Percentiles rank a stretch among this genome's conserved stretches.
Evolutionary conservation across 2,888 invertebrate genomes (phyloP).

Genomic region (Phoenoteleia sp.): DNA sequence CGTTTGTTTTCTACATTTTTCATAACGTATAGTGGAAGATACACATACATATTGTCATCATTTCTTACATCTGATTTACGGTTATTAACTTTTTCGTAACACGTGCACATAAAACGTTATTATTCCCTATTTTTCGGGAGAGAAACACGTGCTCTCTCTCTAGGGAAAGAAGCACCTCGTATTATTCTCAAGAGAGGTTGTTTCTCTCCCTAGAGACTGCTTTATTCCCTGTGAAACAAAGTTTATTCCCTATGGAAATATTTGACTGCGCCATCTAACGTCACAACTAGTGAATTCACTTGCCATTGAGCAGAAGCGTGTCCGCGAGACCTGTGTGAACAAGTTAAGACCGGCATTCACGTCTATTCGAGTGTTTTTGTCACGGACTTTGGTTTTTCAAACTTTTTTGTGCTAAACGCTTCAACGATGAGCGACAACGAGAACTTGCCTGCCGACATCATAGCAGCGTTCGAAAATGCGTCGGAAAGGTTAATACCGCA

Average conservation of each 20-base stretch:
- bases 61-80: too few species aligned
- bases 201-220: conserved; percentile 20
- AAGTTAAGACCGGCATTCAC: conserved; percentile 3
- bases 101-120: conserved; percentile 19
- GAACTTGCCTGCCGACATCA: conserved; percentile 2
- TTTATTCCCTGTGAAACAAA: background rate
- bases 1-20: too few species aligned
- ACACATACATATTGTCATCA: too few species aligned
- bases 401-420: too few species aligned
- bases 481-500: conserved; percentile 9
- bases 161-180: conserved; percentile 10
- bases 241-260: conserved; percentile 16
- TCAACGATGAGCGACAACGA: conserved; percentile 21
- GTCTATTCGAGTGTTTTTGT: background rate
- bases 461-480: conserved; percentile 32
- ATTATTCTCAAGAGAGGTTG: conserved; percentile 26
- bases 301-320: conserved; percentile 6
- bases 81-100: conserved; percentile 15
- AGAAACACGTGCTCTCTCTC: conserved; percentile 39
- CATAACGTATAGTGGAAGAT: too few species aligned
- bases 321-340: background rate
- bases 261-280: conserved; percentile 16
- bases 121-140: conserved; percentile 42
- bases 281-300: conserved; percentile 23
- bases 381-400: background rate